Base-by-base conservation (phyloP, 2,113 vertebrate species). In the Leptocoma aspasia region DNA sequence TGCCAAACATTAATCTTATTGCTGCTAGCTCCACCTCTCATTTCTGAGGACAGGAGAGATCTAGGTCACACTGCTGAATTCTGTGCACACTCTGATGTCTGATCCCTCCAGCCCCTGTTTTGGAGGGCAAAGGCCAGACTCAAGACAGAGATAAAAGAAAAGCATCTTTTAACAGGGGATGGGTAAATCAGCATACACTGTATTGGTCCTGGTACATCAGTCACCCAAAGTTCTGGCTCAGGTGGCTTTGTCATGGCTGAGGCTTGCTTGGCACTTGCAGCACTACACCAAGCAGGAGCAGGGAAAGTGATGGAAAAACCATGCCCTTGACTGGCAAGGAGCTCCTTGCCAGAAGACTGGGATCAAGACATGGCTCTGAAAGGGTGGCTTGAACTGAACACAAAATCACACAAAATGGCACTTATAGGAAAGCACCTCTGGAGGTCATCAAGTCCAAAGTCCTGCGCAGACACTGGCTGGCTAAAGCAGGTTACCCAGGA, bases 391-490 rank as follows among this genome's bases (percentile, higher is more conserved):
- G 27, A 47, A 37, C 8, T n/a, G 35, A 82, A 39, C 63, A 45
- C 11, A 45, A 30, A 66, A 44, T 44, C n/a, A 42, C 6, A 39
- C 7, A 73, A 31, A 86, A 39, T 18, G 20, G 1, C 20, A 53
- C 10, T 24, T 30, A 2, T 19, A 70, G 33, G 21, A 73, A 96
- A 56, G 20, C 26, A 66, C 4, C 13, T 65, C 37, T 56, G 23
- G 31, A 56, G 16, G 41, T 27, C 7, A 31, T 10, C 0, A 7
- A 13, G 26, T 54, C 13, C 20, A 76, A 76, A 68, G 14, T 35
- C 27, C 24, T 60, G 16, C 2, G 1, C 7, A 49, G 45, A 52
- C 11, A 10, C 19, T 80, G 30, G 7, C 4, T 1, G 9, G 7
- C 14, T 69, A 35, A 11, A 80, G 12, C 27, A 41, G 8, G 2